phyloP scores from a whole-genome alignment of 2,888 invertebrate genomes.

The Antheraea yamamai region DNA sequence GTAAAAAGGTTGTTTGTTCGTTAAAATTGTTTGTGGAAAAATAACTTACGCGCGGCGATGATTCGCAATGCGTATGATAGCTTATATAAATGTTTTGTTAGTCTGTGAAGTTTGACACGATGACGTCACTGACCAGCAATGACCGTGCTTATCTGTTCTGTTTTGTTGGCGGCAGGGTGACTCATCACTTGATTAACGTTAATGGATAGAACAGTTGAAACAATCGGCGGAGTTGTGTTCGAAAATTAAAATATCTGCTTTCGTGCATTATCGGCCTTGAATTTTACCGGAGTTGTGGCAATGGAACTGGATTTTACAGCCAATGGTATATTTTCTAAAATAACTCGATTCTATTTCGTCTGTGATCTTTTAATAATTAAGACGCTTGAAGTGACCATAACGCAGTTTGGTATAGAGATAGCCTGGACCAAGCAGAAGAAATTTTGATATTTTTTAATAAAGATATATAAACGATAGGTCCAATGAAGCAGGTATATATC shows the following conservation, averaged over 20 bases:
- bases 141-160: constrained; percentile 7
- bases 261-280: not conserved
- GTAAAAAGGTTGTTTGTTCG: not conserved
- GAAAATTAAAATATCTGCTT: not conserved
- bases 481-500: too few relatives aligned
- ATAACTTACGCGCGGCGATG: not conserved
- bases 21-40: not conserved
- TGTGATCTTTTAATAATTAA: too few relatives aligned
- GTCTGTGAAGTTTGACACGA: not conserved
- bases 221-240: not conserved
- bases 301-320: not conserved
- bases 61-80: not conserved
- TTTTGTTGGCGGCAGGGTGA: not conserved
- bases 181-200: constrained; percentile 7
- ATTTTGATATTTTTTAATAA: too few relatives aligned
- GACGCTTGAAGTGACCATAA: too few relatives aligned
- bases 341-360: too few relatives aligned
- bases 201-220: not conserved
- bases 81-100: not conserved
- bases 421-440: too few relatives aligned
- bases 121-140: constrained; percentile 8
- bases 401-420: too few relatives aligned
- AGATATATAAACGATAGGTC: too few relatives aligned
- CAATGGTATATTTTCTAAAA: too few relatives aligned
- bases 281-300: not conserved